Evolutionary conservation across 2,113 vertebrate genomes (phyloP).

Genomic region (Syrmaticus mikado): DNA sequence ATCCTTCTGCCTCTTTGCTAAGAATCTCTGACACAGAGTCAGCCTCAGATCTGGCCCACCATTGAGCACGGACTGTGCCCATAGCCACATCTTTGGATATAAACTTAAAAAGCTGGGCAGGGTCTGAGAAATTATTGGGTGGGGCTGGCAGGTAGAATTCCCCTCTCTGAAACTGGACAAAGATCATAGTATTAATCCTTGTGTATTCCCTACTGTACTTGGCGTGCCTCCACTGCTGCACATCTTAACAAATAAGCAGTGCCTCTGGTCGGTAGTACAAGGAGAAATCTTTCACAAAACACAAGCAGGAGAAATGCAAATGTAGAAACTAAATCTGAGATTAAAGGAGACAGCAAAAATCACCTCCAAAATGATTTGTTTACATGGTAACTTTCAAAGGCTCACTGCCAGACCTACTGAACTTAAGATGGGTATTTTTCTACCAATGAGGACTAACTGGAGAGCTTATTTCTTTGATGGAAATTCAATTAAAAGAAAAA

Average conservation of each 20-base stretch:
- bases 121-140: not conserved
- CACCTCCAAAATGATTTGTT: not conserved
- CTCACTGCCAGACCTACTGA: not conserved
- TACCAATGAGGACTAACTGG: not conserved
- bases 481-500: not conserved
- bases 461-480: not conserved
- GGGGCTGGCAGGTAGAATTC: not conserved
- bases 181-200: not conserved
- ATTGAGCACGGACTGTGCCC: not conserved
- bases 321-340: not conserved
- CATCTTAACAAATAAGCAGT: not conserved
- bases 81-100: not conserved
- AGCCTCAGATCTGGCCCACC: not conserved
- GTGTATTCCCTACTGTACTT: not conserved
- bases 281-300: not conserved
- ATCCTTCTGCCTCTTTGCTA: not conserved
- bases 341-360: not conserved
- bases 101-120: not conserved
- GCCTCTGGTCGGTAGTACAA: not conserved
- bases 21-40: fast-evolving
- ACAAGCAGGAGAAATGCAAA: not conserved
- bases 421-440: not conserved
- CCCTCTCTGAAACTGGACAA: not conserved
- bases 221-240: not conserved
- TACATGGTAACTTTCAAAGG: not conserved